These are phyloP conservation scores for Heterotis niloticus DNA, from an alignment of 2,113 vertebrate genomes.

Conservation along the genomic window DNA sequence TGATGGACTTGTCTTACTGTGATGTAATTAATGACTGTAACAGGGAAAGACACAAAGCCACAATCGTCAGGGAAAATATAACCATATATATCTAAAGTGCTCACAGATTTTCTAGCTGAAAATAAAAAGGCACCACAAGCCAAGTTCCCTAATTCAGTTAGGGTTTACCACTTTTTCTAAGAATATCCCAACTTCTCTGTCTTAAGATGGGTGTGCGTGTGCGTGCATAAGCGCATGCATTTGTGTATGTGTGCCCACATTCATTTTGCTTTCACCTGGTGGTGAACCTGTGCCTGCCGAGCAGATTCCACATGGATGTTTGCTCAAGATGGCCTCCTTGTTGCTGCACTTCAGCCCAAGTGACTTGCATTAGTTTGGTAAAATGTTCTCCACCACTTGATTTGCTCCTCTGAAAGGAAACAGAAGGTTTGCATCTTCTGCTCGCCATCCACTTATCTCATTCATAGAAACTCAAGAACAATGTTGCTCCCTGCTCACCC, in stretches of 20 bases:
- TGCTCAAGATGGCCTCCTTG: too few relatives aligned
- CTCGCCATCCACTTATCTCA: conserved; percentile 46
- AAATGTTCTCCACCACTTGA: too few relatives aligned
- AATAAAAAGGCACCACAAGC: neutral
- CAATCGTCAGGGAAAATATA: conserved; percentile 57
- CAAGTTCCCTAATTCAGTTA: neutral
- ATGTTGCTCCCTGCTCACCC: conserved; percentile 41
- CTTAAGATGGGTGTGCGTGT: neutral
- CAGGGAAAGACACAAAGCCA: conserved; percentile 55
- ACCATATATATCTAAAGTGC: conserved; percentile 63
- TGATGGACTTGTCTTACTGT: conserved; percentile 59
- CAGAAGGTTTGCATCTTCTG: conserved; percentile 31
- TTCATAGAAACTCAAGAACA: too few relatives aligned
- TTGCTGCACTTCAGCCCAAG: too few relatives aligned
- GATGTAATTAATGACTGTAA: conserved; percentile 71
- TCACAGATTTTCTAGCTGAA: conserved; percentile 44
- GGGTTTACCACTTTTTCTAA: neutral
- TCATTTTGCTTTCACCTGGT: too few relatives aligned
- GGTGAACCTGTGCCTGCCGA: too few relatives aligned
- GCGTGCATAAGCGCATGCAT: too few relatives aligned
- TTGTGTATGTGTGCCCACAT: too few relatives aligned
- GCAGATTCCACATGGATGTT: too few relatives aligned
- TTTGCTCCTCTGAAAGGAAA: too few relatives aligned
- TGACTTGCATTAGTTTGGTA: too few relatives aligned
- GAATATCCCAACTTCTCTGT: neutral